Percentiles rank a stretch among this genome's conserved stretches.
These are phyloP conservation scores for Endotricha flammealis DNA, from an alignment of 2,888 invertebrate genomes.

Conservation along the genomic window DNA sequence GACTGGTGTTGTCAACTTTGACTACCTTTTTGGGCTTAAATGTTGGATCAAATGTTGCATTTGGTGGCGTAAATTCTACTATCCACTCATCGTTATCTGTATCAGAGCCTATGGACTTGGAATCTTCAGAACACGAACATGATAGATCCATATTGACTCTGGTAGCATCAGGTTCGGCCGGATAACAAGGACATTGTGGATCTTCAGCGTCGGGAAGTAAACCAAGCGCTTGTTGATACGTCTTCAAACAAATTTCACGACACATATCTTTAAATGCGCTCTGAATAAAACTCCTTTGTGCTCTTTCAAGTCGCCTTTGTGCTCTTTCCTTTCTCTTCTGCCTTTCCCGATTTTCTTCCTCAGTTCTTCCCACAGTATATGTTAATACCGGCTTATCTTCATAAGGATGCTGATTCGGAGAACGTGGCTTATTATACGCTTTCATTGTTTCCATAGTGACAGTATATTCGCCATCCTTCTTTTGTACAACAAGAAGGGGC, in stretches of 20 bases:
- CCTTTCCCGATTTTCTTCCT: conserved; percentile 58
- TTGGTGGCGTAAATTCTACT: conserved; percentile 69
- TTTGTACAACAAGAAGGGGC: conserved; percentile 57
- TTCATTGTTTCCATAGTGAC: conserved; percentile 71
- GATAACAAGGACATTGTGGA: conserved; percentile 55
- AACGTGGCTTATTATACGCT: conserved; percentile 45
- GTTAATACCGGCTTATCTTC: conserved; percentile 60
- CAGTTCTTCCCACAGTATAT: conserved; percentile 63
- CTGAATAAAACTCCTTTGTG: conserved; percentile 58
- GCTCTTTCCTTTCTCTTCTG: conserved; percentile 52
- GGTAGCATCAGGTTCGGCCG: conserved; percentile 42
- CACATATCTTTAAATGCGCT: conserved; percentile 64
- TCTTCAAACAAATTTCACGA: conserved; percentile 62
- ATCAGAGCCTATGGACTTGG: conserved; percentile 42
- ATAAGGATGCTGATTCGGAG: conserved; percentile 58
- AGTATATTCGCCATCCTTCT: conserved; percentile 62
- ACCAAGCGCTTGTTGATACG: conserved; percentile 65
- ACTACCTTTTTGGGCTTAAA: conserved; percentile 45
- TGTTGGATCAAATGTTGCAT: conserved; percentile 50
- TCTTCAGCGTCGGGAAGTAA: conserved; percentile 55
- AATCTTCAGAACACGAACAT: conserved; percentile 62
- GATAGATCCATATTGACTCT: conserved; percentile 44
- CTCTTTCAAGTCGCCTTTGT: conserved; percentile 56
- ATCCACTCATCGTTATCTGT: conserved; percentile 70
- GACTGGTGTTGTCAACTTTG: conserved; percentile 39